Conservation (phyloP, 2,113 vertebrate species). For the Sceloporus undulatus region DNA sequence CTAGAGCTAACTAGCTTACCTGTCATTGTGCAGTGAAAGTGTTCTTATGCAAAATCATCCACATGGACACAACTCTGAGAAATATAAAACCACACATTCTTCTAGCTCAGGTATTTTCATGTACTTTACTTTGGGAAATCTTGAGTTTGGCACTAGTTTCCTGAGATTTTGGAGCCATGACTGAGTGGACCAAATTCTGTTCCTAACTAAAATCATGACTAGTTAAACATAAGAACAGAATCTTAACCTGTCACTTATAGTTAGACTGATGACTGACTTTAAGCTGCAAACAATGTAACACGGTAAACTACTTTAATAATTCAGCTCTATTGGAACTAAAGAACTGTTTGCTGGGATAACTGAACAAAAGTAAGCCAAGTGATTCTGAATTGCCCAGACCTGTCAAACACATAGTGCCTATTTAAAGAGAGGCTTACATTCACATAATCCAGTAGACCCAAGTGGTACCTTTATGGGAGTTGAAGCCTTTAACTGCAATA, state of each 20-base stretch:
- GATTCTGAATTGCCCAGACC: slow-evolving; percentile 70
- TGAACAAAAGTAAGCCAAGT: slow-evolving; percentile 51
- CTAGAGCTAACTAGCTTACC: slow-evolving; percentile 25
- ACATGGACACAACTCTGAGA: slow-evolving; percentile 11
- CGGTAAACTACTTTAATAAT: slow-evolving; percentile 20
- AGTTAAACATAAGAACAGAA: slow-evolving; percentile 44
- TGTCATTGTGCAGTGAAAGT: slow-evolving; percentile 6
- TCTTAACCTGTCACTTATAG: slow-evolving; percentile 24
- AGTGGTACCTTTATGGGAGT: slow-evolving; percentile 65
- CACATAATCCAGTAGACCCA: slow-evolving; percentile 71
- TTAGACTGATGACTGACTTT: background rate
- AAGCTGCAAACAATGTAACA: slow-evolving; percentile 37
- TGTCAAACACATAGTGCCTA: slow-evolving; percentile 64
- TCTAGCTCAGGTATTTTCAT: accelerated
- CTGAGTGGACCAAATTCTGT: slow-evolving; percentile 43
- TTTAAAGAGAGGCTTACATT: slow-evolving; percentile 69
- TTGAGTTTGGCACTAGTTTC: slow-evolving; percentile 25
- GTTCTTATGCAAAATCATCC: slow-evolving; percentile 35
- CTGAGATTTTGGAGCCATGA: background rate
- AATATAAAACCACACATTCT: slow-evolving; percentile 44
- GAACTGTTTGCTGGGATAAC: slow-evolving; percentile 36
- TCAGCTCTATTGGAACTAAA: slow-evolving; percentile 50
- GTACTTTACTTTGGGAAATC: background rate
- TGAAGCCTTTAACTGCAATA: slow-evolving; percentile 61
- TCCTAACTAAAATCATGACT: slow-evolving; percentile 40